These are phyloP conservation scores for Hesperia comma DNA, from an alignment of 2,888 invertebrate species.

Conservation along the genomic window DNA sequence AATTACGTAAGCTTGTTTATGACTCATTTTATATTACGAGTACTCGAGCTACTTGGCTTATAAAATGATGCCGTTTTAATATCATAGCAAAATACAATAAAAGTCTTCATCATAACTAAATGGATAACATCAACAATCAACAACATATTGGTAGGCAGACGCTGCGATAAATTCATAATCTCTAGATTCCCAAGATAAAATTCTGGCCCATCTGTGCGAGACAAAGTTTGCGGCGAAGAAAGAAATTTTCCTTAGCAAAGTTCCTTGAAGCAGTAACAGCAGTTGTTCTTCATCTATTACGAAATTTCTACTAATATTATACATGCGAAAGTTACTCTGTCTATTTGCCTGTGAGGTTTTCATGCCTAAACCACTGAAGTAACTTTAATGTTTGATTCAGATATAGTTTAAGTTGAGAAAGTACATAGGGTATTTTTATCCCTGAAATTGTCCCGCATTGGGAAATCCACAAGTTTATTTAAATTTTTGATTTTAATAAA, in stretches of 20 bases:
- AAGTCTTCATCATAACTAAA: constrained; percentile 7
- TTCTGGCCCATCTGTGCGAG: constrained; percentile 53
- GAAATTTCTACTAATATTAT: too few relatives aligned
- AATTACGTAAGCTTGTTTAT: constrained; percentile 1
- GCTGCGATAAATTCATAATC: constrained; percentile 53
- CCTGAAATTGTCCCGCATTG: too few relatives aligned
- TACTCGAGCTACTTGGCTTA: constrained; percentile 13
- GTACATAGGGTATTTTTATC: too few relatives aligned
- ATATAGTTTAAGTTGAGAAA: too few relatives aligned
- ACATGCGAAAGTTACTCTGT: too few relatives aligned
- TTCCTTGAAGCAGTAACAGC: constrained; percentile 5
- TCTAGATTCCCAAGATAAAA: constrained; percentile 42
- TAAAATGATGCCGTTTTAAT: neutral
- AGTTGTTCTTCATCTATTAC: constrained; percentile 20
- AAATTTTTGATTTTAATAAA: too few relatives aligned
- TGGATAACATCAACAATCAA: constrained; percentile 44
- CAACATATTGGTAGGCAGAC: constrained; percentile 40
- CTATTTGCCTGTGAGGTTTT: too few relatives aligned
- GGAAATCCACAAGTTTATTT: too few relatives aligned
- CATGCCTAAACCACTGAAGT: too few relatives aligned
- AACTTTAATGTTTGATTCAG: too few relatives aligned
- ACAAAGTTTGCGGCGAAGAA: constrained; percentile 49
- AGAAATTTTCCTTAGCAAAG: constrained; percentile 45
- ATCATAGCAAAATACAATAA: neutral
- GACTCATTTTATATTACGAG: too few relatives aligned